Percentiles rank a stretch among this genome's conserved stretches.
Evolutionary conservation across 2,888 invertebrate species (phyloP).

Genomic region (Mechanitis messenoides): DNA sequence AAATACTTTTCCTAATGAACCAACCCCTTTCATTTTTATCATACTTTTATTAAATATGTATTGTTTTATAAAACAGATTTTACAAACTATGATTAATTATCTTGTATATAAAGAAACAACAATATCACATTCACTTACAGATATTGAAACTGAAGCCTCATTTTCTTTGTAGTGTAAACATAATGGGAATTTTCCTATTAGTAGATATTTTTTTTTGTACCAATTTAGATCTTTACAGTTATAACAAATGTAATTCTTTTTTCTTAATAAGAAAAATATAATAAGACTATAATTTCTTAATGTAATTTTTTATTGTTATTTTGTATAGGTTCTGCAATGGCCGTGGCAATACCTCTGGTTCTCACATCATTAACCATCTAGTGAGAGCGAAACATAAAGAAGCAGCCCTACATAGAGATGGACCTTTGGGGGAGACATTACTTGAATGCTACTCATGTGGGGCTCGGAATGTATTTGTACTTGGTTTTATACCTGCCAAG

Average conservation of each 20-base stretch:
- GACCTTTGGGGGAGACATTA: slow-evolving; percentile 97
- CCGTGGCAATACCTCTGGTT: slow-evolving; percentile 97
- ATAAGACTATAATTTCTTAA: neutral
- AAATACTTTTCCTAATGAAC: slow-evolving; percentile 13
- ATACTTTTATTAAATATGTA: too few relatives aligned
- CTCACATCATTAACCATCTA: slow-evolving; percentile 98
- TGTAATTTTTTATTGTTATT: neutral
- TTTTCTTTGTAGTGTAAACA: too few relatives aligned
- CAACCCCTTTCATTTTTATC: too few relatives aligned
- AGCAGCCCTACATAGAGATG: slow-evolving; percentile 97
- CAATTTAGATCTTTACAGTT: neutral
- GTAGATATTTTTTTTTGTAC: too few relatives aligned
- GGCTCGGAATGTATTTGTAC: slow-evolving; percentile 97
- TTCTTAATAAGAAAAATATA: neutral
- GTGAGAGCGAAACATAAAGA: slow-evolving; percentile 99
- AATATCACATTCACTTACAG: neutral
- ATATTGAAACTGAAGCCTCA: too few relatives aligned
- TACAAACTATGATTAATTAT: too few relatives aligned
- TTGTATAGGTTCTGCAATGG: slow-evolving; percentile 93
- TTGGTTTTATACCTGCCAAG: slow-evolving; percentile 99
- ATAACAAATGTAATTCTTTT: neutral
- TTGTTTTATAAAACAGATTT: too few relatives aligned
- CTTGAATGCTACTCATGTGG: slow-evolving; percentile 99
- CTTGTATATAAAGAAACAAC: too few relatives aligned
- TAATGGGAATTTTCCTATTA: too few relatives aligned